These are phyloP conservation scores for Drosophila pectinifera DNA, from an alignment of 1,140 invertebrate genomes.

Conservation along the genomic window DNA sequence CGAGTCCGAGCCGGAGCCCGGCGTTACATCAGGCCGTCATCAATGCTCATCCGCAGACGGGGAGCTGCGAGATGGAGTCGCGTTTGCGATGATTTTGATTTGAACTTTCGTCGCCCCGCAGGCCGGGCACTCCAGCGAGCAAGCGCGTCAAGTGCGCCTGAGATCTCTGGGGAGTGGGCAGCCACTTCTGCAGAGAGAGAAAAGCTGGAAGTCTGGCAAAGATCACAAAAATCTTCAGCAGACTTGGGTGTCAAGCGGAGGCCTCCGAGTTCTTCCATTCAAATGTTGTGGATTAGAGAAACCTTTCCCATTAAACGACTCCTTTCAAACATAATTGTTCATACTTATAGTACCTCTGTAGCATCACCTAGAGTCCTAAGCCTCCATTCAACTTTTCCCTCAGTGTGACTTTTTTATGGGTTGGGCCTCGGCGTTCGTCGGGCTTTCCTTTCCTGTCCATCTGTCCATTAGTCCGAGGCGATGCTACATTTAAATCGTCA, in stretches of 20 bases:
- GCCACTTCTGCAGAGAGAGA: conserved; percentile 6
- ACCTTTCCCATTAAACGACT: too few relatives aligned
- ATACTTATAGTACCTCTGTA: too few relatives aligned
- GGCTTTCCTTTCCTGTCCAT: conserved; percentile 32
- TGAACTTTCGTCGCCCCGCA: conserved; percentile 57
- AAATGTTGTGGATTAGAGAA: too few relatives aligned
- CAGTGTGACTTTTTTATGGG: conserved; percentile 22
- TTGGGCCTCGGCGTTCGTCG: conserved; percentile 11
- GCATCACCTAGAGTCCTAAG: too few relatives aligned
- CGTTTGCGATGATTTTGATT: conserved; percentile 41
- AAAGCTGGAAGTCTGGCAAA: too few relatives aligned
- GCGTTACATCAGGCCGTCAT: conserved; percentile 44
- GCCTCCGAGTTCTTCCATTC: too few relatives aligned
- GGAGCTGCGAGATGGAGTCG: conserved; percentile 23
- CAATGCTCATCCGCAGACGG: conserved; percentile 20
- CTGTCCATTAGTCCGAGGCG: not conserved
- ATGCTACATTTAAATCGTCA: conserved; percentile 61
- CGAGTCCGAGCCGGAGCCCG: conserved; percentile 46
- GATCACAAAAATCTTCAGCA: too few relatives aligned
- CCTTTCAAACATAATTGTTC: too few relatives aligned
- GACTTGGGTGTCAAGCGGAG: too few relatives aligned
- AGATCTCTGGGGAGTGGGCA: conserved; percentile 12
- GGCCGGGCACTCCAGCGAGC: conserved; percentile 33
- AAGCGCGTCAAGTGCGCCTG: conserved; percentile 43
- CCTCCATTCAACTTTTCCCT: not conserved